These are phyloP conservation scores for Popillia japonica DNA, from an alignment of 1,140 invertebrate genomes.

Conservation along the genomic window DNA sequence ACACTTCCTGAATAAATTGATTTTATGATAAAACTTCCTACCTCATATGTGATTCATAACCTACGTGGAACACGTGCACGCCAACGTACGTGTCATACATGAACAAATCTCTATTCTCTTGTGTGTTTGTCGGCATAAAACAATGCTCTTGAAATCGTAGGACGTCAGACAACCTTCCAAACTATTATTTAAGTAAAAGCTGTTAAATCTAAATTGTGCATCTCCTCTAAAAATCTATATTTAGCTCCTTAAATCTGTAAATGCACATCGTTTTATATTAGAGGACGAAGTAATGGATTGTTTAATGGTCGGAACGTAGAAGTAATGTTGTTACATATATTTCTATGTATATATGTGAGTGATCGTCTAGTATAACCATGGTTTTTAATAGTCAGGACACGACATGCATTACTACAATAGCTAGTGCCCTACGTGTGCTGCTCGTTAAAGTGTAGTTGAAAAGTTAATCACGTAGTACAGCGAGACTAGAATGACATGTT, in stretches of 20 bases:
- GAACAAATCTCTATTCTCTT: not conserved
- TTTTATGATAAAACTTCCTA: not conserved
- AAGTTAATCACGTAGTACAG: not conserved
- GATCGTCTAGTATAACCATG: not conserved
- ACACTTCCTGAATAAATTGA: not conserved
- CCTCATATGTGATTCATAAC: not conserved
- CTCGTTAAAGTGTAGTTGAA: not conserved
- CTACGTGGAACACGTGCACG: conserved; percentile 3
- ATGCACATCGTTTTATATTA: not conserved
- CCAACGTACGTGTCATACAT: conserved; percentile 2
- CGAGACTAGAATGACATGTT: not conserved
- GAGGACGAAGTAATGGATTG: too few species aligned
- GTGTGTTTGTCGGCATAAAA: not conserved
- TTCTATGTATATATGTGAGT: not conserved
- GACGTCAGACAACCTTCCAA: not conserved
- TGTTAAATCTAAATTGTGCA: not conserved
- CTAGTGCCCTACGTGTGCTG: not conserved
- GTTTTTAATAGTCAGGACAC: not conserved
- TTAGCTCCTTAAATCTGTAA: too few species aligned
- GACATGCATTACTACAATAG: not conserved
- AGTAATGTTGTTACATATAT: too few species aligned
- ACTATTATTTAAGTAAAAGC: not conserved
- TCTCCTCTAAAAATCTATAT: too few species aligned
- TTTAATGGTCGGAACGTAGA: too few species aligned
- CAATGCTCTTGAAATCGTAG: not conserved